phyloP scores from a whole-genome alignment of 2,888 invertebrate genomes.

The Pterobdella sp. region DNA sequence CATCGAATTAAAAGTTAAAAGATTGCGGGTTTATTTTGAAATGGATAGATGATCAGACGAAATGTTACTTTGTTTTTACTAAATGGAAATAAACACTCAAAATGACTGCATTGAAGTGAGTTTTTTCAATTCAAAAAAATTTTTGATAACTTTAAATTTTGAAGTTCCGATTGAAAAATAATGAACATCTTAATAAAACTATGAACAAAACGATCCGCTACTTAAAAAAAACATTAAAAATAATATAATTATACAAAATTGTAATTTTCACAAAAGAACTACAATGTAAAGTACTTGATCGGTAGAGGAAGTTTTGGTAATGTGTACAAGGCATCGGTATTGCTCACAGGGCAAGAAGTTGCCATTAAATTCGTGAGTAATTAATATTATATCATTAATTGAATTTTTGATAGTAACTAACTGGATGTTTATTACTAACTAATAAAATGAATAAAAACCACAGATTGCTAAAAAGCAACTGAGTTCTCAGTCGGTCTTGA shows the following conservation, averaged over 20 bases:
- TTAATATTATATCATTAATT: too few species aligned
- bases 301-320: constrained; percentile 91
- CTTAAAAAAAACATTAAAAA: not conserved
- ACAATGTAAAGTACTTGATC: constrained; percentile 75
- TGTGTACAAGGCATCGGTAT: constrained; percentile 78
- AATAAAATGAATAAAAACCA: too few species aligned
- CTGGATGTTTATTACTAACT: too few species aligned
- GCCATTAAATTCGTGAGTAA: constrained; percentile 80
- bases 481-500: constrained; percentile 71
- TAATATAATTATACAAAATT: not conserved
- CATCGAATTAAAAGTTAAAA: not conserved
- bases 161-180: not conserved
- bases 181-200: not conserved
- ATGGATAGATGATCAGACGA: not conserved
- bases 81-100: not conserved
- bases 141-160: not conserved
- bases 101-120: not conserved
- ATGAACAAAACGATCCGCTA: not conserved
- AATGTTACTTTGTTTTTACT: not conserved
- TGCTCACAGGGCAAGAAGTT: constrained; percentile 69
- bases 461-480: constrained; percentile 81
- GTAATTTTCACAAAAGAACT: constrained; percentile 52
- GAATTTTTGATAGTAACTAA: too few species aligned
- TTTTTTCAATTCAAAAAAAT: not conserved
- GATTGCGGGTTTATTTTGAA: not conserved